phyloP scores from a whole-genome alignment of 23 tunicate genomes.

The Halocynthia roretzi region DNA sequence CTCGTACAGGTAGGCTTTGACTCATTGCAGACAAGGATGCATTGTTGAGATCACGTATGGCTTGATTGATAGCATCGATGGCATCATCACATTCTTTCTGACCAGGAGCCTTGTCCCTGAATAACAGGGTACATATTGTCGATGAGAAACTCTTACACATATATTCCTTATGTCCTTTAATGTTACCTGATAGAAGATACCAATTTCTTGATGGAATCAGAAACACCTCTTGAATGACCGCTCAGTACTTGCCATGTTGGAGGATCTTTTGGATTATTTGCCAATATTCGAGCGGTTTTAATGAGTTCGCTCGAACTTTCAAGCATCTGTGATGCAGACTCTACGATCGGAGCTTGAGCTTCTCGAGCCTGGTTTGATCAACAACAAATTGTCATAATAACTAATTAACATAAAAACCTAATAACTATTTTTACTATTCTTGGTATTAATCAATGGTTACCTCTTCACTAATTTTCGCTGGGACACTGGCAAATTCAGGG shows the following conservation, averaged over 20 bases:
- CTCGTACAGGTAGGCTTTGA: conserved; percentile 65
- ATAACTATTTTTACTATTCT: not conserved
- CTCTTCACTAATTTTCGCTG: conserved; percentile 83
- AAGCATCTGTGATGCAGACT: conserved; percentile 89
- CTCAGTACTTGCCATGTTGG: conserved; percentile 97
- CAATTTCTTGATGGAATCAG: conserved; percentile 94
- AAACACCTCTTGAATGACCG: conserved; percentile 87
- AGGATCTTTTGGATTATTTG: conserved; percentile 91
- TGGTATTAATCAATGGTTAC: conserved; percentile 11
- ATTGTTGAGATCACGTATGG: conserved; percentile 82
- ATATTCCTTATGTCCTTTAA: not conserved
- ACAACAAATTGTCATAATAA: not conserved
- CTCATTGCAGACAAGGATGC: conserved; percentile 90
- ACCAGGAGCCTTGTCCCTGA: conserved; percentile 97
- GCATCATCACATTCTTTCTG: conserved; percentile 99
- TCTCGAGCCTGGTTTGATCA: conserved; percentile 41
- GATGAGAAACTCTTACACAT: not conserved
- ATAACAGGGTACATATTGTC: not conserved
- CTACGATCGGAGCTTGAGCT: conserved; percentile 86
- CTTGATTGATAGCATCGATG: conserved; percentile 76
- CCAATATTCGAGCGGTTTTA: conserved; percentile 63
- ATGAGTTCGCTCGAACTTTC: conserved; percentile 91
- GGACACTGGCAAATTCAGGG: conserved; percentile 92
- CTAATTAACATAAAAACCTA: not conserved
- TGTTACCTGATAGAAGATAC: conserved; percentile 85